Evolutionary conservation across 2,888 invertebrate species (phyloP).

Genomic region (Eristalis arbustorum): DNA sequence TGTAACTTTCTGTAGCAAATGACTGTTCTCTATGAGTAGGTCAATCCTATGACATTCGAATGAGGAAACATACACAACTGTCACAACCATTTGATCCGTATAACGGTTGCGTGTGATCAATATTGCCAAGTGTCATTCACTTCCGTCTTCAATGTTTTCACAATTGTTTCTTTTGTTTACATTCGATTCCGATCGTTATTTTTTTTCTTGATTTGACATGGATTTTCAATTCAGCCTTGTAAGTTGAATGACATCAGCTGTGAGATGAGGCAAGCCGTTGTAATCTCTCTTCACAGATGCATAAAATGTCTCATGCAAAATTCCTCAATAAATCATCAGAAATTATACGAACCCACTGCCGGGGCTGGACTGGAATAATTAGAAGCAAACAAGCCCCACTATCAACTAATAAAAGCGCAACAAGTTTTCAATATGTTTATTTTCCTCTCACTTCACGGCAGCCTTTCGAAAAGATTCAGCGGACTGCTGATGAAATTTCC

Average conservation of each 20-base stretch:
- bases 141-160: background rate
- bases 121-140: background rate
- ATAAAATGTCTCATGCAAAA: background rate
- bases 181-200: background rate
- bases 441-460: background rate
- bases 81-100: too few relatives aligned
- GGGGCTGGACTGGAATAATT: background rate
- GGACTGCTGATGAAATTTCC: constrained; percentile 41
- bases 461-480: background rate
- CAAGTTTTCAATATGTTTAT: background rate
- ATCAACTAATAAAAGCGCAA: background rate
- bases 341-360: background rate
- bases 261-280: background rate
- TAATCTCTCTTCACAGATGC: background rate
- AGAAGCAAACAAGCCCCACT: background rate
- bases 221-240: background rate
- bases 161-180: background rate
- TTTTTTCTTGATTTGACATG: background rate
- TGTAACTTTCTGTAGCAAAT: too few relatives aligned
- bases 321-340: background rate
- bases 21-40: too few relatives aligned
- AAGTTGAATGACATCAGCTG: background rate
- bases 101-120: background rate
- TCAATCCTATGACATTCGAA: too few relatives aligned
- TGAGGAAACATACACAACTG: too few relatives aligned